phyloP scores from a whole-genome alignment of 2,797 vertebrate genomes.

The Danio tinwini region DNA sequence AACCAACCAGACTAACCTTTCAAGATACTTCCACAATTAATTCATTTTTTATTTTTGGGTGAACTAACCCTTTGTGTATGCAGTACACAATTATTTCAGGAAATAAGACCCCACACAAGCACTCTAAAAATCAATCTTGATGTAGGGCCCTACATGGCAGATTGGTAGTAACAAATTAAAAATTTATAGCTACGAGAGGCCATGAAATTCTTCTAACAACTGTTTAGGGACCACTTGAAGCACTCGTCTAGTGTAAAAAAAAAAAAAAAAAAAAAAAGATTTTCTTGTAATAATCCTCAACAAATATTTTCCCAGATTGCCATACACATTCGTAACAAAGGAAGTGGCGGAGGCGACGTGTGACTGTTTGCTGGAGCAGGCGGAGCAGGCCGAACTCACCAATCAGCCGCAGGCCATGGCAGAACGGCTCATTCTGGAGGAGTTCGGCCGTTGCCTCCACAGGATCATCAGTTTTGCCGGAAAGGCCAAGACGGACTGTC shows the following conservation, averaged over 20 bases:
- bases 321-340: slow-evolving; percentile 95
- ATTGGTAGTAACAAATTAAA: too few species aligned
- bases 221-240: too few species aligned
- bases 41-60: too few species aligned
- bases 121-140: too few species aligned
- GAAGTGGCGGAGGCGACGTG: slow-evolving; percentile 95
- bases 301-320: slow-evolving; percentile 78
- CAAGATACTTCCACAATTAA: too few species aligned
- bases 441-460: slow-evolving; percentile 97
- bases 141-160: too few species aligned
- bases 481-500: slow-evolving; percentile 93
- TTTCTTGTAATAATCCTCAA: background rate
- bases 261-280: too few species aligned
- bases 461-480: slow-evolving; percentile 95
- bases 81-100: too few species aligned
- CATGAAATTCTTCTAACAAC: too few species aligned
- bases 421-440: slow-evolving; percentile 93
- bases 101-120: too few species aligned
- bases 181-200: too few species aligned
- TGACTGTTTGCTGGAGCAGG: slow-evolving; percentile 94
- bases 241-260: background rate
- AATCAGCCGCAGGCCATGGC: slow-evolving; percentile 87
- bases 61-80: too few species aligned
- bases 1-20: background rate
- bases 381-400: slow-evolving; percentile 88